Evolutionary conservation across 1,140 invertebrate species (phyloP), one percentile per base, ranked within the genome.

Genomic region (Mamestra configurata): DNA sequence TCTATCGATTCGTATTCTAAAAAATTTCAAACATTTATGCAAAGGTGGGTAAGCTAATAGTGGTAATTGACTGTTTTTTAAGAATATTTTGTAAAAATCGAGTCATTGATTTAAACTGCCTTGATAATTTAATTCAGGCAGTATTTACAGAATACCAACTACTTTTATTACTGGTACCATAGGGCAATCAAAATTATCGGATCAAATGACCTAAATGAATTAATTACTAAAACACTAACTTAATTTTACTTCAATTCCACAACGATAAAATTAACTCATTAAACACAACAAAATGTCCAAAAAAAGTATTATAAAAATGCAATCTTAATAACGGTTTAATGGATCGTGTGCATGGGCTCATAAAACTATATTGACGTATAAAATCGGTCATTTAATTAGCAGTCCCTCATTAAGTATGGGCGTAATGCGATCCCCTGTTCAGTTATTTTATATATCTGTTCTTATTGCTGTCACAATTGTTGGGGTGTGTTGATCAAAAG

Each of bases 341-440:
- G 57, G n/a, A 46, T 27, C 64, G 64, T 24, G 6, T 68, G 64
- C 40, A 49, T 13, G 7, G 40, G 0, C 1, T 13, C 35, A n/a
- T 68, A 68, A 68, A 68, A 46, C 27, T 68, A 64, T 46, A 68
- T 68, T 24, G 64, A 24, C n/a, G 20, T 24, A 49, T 68, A 68
- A 68, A 68, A 68, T 68, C 20, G 20, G 37, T 68, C 43, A 68
- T 46, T 68, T 46, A 68, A 61, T 61, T 7, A 0, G 6, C 5
- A 4, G 22, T 2, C 37, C 18, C 20, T 68, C 27, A 68, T 68
- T 68, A 68, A 68, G 20, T 24, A 15, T 4, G 31, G 11, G 13
- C 13, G 61, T 43, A 66, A 61, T 66, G 35, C 18, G 35, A 40
- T 43, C 35, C 57, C 27, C 35, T 64, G 55, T 27, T 57, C 55